Conservation (phyloP, 2,888 invertebrate species). For the Rhagium mordax region DNA sequence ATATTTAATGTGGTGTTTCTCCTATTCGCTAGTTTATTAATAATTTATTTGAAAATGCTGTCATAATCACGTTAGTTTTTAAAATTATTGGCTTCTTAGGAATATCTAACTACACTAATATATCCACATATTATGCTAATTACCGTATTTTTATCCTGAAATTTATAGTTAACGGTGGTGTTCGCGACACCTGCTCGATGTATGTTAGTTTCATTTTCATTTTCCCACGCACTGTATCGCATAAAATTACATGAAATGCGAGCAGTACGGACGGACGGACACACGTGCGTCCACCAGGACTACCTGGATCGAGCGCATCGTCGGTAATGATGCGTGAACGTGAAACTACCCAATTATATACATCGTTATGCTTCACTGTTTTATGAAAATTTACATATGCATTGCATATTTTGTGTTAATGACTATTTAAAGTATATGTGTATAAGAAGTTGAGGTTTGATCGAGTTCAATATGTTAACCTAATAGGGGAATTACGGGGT, state of each 20-base stretch:
- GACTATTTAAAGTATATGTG: background rate
- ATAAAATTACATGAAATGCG: constrained; percentile 30
- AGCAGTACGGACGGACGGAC: constrained; percentile 42
- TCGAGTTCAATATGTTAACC: background rate
- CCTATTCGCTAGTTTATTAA: no score
- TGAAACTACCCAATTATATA: constrained; percentile 54
- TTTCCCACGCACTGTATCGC: constrained; percentile 52
- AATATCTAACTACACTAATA: background rate
- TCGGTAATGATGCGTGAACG: constrained; percentile 50
- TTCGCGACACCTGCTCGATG: constrained; percentile 49
- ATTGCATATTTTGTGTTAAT: constrained; percentile 30
- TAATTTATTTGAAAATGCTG: no score
- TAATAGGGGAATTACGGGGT: background rate
- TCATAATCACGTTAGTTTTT: background rate
- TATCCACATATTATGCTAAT: constrained; percentile 1
- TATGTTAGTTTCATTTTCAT: constrained; percentile 42
- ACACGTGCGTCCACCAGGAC: constrained; percentile 48
- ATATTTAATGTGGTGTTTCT: no score
- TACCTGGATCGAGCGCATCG: constrained; percentile 16
- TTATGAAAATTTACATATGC: constrained; percentile 40
- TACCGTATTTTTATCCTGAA: constrained; percentile 19
- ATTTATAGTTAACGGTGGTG: constrained; percentile 40
- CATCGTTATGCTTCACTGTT: constrained; percentile 54
- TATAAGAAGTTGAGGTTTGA: background rate
- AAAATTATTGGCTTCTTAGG: background rate